These are phyloP conservation scores for Catalaphyllia jardinei DNA, from an alignment of 64 coral and sea anemone genomes.

Conservation along the genomic window DNA sequence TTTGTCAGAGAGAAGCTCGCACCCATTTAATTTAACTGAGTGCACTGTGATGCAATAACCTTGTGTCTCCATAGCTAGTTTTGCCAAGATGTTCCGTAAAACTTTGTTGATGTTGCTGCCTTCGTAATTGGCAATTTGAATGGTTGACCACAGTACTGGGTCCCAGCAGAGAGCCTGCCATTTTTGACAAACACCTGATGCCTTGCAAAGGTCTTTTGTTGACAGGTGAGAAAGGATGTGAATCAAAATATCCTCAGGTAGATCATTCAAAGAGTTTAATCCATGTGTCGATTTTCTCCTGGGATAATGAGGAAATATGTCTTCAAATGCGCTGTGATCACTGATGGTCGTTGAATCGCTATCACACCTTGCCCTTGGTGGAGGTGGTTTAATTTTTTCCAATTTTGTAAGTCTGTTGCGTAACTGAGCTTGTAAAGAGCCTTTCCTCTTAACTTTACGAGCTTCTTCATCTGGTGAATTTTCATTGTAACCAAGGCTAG, in stretches of 20 bases:
- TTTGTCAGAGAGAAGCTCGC: slow-evolving; percentile 95
- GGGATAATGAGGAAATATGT: slow-evolving; percentile 50
- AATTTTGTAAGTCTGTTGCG: slow-evolving; percentile 65
- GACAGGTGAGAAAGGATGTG: slow-evolving; percentile 82
- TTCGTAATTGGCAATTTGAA: slow-evolving; percentile 84
- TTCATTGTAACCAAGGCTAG: slow-evolving; percentile 69
- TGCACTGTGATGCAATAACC: slow-evolving; percentile 91
- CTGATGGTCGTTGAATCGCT: slow-evolving; percentile 92
- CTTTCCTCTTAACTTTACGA: slow-evolving; percentile 65
- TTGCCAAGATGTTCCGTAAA: slow-evolving; percentile 76
- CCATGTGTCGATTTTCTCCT: slow-evolving; percentile 10
- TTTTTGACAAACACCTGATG: slow-evolving; percentile 87
- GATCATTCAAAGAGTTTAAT: slow-evolving; percentile 65
- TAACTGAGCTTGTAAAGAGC: slow-evolving; percentile 86
- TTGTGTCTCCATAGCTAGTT: slow-evolving; percentile 84
- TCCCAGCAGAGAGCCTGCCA: slow-evolving; percentile 97
- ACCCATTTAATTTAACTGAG: slow-evolving; percentile 84
- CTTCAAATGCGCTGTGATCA: slow-evolving; percentile 74
- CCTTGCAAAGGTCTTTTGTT: slow-evolving; percentile 79
- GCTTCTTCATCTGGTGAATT: slow-evolving; percentile 63
- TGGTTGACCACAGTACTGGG: slow-evolving; percentile 80
- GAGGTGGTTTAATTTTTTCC: slow-evolving; percentile 45
- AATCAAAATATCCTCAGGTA: slow-evolving; percentile 86
- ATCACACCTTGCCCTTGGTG: slow-evolving; percentile 49
- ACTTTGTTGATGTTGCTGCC: slow-evolving; percentile 96